A percentile compares a stretch with the other conserved stretches of the same genome.
Evolutionary conservation across 2,888 invertebrate species (phyloP).

Genomic region (Cantharis rustica): DNA sequence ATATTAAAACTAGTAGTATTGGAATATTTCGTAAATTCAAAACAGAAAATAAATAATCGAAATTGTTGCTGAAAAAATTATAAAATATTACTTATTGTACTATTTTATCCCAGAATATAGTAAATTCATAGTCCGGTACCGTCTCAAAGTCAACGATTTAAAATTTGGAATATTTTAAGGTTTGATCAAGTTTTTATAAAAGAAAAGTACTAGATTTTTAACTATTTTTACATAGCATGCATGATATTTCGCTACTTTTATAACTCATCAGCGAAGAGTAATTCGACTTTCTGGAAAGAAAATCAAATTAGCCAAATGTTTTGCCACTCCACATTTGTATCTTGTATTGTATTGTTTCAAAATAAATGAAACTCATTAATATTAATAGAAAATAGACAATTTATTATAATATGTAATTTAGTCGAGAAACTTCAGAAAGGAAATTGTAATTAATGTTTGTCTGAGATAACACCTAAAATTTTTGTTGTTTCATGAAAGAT

Average conservation of each 20-base stretch:
- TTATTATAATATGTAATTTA: background rate
- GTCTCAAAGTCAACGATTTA: no score
- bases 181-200: no score
- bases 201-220: no score
- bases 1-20: no score
- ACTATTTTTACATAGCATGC: no score
- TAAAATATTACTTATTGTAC: no score
- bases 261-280: background rate
- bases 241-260: background rate
- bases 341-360: background rate
- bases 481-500: background rate
- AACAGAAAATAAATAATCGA: no score
- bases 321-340: background rate
- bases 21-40: no score
- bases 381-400: background rate
- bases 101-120: no score
- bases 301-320: background rate
- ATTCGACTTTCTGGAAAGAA: background rate
- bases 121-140: no score
- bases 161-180: no score
- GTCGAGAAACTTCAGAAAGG: background rate
- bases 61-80: no score
- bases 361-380: background rate
- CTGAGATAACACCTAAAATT: background rate
- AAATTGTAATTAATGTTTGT: background rate